Conservation (phyloP, 2,888 invertebrate species). For the Drosophila neonasuta region DNA sequence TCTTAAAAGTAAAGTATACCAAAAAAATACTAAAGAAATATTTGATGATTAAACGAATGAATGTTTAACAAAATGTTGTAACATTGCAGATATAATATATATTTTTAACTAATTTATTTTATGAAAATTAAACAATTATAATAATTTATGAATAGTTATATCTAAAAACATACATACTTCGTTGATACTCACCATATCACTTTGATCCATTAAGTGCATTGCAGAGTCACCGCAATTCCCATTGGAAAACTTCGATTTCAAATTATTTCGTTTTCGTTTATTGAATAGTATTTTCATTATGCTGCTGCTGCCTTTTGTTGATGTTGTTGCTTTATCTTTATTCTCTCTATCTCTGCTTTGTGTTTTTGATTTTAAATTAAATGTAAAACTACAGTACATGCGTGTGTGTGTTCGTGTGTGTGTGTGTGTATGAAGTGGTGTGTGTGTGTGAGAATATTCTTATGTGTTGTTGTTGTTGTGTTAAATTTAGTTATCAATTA, state of each 20-base stretch:
- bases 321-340: slow-evolving; percentile 30
- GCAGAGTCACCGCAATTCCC: not conserved
- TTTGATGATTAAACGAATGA: no score
- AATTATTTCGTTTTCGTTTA: slow-evolving; percentile 48
- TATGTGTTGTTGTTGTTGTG: slow-evolving; percentile 33
- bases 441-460: slow-evolving; percentile 14
- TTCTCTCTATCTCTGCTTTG: slow-evolving; percentile 28
- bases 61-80: no score
- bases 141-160: no score
- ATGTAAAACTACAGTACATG: slow-evolving; percentile 63
- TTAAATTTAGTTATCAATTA: slow-evolving; percentile 67
- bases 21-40: no score
- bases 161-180: no score
- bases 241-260: not conserved
- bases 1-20: no score
- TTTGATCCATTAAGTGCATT: not conserved
- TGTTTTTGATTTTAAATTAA: slow-evolving; percentile 67
- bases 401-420: slow-evolving; percentile 5
- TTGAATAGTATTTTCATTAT: slow-evolving; percentile 57
- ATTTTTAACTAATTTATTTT: no score
- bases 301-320: slow-evolving; percentile 40
- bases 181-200: not conserved
- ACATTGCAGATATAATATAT: no score
- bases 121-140: no score
- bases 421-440: slow-evolving; percentile 29